These are phyloP conservation scores for Dendroctonus ponderosae DNA, from an alignment of 1,140 invertebrate species.

Conservation along the genomic window DNA sequence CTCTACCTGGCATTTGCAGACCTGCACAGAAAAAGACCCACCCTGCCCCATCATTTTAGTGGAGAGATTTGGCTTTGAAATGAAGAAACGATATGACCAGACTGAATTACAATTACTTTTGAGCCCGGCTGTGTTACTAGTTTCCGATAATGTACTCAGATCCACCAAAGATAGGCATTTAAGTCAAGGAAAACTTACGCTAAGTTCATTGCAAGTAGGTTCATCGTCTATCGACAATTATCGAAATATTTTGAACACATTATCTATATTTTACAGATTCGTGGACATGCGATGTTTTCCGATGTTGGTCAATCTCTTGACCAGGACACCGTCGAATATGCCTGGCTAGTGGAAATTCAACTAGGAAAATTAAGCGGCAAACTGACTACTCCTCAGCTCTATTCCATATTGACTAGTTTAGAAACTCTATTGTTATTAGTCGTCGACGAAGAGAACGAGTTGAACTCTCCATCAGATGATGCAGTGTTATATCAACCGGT, in stretches of 20 bases:
- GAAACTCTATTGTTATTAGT: constrained; percentile 87
- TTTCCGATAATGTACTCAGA: constrained; percentile 68
- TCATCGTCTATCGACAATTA: neutral
- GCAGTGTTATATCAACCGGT: constrained; percentile 39
- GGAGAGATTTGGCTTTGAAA: constrained; percentile 93
- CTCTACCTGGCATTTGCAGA: constrained; percentile 52
- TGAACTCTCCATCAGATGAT: constrained; percentile 65
- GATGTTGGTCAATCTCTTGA: constrained; percentile 61
- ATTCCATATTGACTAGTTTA: constrained; percentile 80
- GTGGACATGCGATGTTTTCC: constrained; percentile 19
- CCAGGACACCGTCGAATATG: constrained; percentile 95
- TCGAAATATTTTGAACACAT: neutral
- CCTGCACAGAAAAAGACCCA: constrained; percentile 81
- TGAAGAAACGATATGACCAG: constrained; percentile 90
- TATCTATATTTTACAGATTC: constrained; percentile 10
- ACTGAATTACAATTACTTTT: constrained; percentile 88
- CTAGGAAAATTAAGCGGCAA: constrained; percentile 79
- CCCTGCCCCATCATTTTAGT: constrained; percentile 87
- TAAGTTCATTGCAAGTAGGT: constrained; percentile 81
- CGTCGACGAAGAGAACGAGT: constrained; percentile 84
- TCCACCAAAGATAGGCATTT: constrained; percentile 72
- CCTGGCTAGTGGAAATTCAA: constrained; percentile 86
- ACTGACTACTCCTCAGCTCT: constrained; percentile 76
- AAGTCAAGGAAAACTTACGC: constrained; percentile 83
- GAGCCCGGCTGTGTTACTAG: constrained; percentile 83